These are phyloP conservation scores for Antechinus stuartii DNA, from an alignment of 2,113 vertebrate species.

Conservation along the genomic window DNA sequence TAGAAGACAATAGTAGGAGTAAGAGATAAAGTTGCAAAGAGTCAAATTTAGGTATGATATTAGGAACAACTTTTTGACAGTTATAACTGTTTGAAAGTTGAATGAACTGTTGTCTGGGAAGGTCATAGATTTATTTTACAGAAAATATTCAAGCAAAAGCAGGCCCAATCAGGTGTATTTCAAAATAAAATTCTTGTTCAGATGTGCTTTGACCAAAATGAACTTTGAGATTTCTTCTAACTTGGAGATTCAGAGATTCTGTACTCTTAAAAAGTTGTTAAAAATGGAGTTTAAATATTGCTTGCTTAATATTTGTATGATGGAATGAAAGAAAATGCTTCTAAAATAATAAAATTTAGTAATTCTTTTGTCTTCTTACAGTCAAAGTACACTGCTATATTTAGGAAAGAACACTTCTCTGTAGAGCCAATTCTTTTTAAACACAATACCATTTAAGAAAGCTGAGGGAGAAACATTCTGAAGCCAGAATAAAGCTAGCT, in stretches of 20 bases:
- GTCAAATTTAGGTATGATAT: not conserved
- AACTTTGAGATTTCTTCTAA: not conserved
- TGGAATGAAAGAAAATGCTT: constrained; percentile 62
- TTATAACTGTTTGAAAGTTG: not conserved
- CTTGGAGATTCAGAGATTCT: not conserved
- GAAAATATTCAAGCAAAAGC: not conserved
- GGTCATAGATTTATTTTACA: not conserved
- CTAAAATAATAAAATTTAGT: constrained; percentile 57
- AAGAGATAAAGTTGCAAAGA: not conserved
- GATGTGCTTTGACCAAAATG: not conserved
- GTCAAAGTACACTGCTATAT: constrained; percentile 29
- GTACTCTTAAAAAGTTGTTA: not conserved
- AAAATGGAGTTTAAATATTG: constrained; percentile 47
- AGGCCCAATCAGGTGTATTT: not conserved
- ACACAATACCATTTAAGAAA: constrained; percentile 56
- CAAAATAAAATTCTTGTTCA: not conserved
- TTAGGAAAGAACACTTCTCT: constrained; percentile 51
- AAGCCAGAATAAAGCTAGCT: not conserved
- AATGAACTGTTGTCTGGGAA: not conserved
- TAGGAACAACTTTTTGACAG: not conserved
- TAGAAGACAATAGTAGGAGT: not conserved
- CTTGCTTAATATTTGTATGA: constrained; percentile 56
- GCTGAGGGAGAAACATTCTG: constrained; percentile 34
- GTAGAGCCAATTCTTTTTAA: constrained; percentile 1
- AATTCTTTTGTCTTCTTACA: constrained; percentile 44